phyloP scores from a whole-genome alignment of 1,140 invertebrate genomes.

The Drosophila saltans region DNA sequence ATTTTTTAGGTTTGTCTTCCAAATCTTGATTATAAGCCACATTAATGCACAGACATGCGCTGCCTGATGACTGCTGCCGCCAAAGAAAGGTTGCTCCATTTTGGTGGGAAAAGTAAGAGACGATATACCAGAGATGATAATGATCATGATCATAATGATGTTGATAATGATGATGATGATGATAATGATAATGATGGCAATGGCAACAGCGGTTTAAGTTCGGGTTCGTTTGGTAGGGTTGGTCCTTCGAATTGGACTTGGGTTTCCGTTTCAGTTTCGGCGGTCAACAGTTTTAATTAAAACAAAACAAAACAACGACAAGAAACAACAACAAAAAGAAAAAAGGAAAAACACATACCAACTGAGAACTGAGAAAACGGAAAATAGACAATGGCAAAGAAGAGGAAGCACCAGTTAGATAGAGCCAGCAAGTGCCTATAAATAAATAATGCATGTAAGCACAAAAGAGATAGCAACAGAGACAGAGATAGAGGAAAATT shows the following conservation, averaged over 20 bases:
- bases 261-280: conserved; percentile 16
- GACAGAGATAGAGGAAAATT: conserved; percentile 8
- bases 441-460: conserved; percentile 68
- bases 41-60: conserved; percentile 79
- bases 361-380: conserved; percentile 21
- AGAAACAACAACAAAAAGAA: conserved; percentile 3
- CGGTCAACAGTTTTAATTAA: conserved; percentile 79
- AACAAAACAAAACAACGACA: conserved; percentile 60
- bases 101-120: conserved; percentile 39
- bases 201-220: conserved; percentile 10
- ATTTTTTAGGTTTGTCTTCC: conserved; percentile 28
- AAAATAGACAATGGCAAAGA: conserved; percentile 18
- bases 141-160: neutral
- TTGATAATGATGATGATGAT: conserved; percentile 22
- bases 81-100: conserved; percentile 49
- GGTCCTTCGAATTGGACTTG: conserved; percentile 29
- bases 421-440: conserved; percentile 39
- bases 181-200: neutral
- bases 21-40: conserved; percentile 75
- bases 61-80: neutral
- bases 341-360: conserved; percentile 2
- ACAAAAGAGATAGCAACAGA: conserved; percentile 31
- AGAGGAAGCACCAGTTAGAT: conserved; percentile 14
- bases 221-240: conserved; percentile 13
- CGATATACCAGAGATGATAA: conserved; percentile 43